Conservation (phyloP, 2,113 vertebrate genomes). For the Ciconia maguari region DNA sequence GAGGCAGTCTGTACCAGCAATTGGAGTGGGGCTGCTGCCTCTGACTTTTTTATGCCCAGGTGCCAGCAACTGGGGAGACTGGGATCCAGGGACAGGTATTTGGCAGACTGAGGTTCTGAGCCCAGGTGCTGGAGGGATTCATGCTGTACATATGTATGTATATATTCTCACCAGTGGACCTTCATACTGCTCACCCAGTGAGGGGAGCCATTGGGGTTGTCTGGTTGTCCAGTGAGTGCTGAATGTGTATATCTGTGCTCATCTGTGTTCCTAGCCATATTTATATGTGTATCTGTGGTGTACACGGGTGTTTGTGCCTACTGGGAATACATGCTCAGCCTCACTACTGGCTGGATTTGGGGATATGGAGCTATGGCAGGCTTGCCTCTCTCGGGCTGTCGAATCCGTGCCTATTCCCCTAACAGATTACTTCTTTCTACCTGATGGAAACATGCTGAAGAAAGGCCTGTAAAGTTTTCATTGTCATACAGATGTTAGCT, state of each 20-base stretch:
- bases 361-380: not conserved
- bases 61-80: not conserved
- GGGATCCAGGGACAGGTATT: not conserved
- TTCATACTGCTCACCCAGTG: not conserved
- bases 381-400: not conserved
- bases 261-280: not conserved
- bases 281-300: no score
- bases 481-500: not conserved
- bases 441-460: not conserved
- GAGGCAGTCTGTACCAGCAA: not conserved
- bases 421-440: not conserved
- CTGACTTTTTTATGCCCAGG: not conserved
- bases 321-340: not conserved
- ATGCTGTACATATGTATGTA: fast-evolving
- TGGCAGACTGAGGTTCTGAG: not conserved
- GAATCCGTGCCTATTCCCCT: not conserved
- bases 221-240: not conserved
- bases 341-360: not conserved
- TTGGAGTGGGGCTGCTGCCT: not conserved
- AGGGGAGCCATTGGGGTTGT: not conserved
- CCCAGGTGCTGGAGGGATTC: not conserved
- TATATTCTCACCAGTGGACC: not conserved
- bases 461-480: not conserved
- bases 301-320: not conserved
- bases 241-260: not conserved